Evolutionary conservation across 2,888 invertebrate genomes (phyloP), one percentile per base, ranked within the genome.

Genomic region (Tetanocera ferruginea): DNA sequence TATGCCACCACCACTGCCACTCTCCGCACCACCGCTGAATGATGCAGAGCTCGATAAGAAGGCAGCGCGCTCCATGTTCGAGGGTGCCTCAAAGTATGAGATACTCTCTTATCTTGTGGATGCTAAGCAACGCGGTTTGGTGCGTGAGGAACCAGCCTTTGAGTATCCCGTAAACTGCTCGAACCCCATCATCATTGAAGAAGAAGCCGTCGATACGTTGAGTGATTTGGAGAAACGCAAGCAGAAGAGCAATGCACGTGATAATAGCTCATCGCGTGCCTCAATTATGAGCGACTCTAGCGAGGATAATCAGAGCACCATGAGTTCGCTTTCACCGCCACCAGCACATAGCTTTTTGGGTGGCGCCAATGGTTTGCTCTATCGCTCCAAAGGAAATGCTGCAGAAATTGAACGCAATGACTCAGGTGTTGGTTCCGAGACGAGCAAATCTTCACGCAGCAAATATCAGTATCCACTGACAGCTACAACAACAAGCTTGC

Each of bases 341-440:
- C 85, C 84, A 6, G 70, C 77, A 11, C 78, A 76, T 34, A 79
- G 77, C 19, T 87, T 86, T 31, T 83, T 86, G 37, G 82, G 83
- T 23, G 81, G 79, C 23, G 75, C 66, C 28, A 81, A 81, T 11
- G 25, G 55, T 14, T 52, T 80, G 8, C 25, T 82, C 28, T 81
- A 83, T 5, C 86, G 90, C 17, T 93, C 93, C 83, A 93, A 93
- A 84, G 82, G 84, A 62, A 77, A 84, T 5, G 81, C 84, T n/a
- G 87, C 86, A 77, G 96, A 97, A 88, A 94, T 97, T 82, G 97
- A 97, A 91, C 92, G 97, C 82, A 97, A 97, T 86, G 97, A 97
- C 89, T 97, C 97, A 23, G 97, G 97, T 2, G 97, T 97, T 2
- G 97, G 97, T 70, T 96, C 96, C 4, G 97, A 97, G 89, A 97